Evolutionary conservation across 2,113 vertebrate genomes (phyloP), one percentile per base, ranked within the genome.

Genomic region (Calypte anna): DNA sequence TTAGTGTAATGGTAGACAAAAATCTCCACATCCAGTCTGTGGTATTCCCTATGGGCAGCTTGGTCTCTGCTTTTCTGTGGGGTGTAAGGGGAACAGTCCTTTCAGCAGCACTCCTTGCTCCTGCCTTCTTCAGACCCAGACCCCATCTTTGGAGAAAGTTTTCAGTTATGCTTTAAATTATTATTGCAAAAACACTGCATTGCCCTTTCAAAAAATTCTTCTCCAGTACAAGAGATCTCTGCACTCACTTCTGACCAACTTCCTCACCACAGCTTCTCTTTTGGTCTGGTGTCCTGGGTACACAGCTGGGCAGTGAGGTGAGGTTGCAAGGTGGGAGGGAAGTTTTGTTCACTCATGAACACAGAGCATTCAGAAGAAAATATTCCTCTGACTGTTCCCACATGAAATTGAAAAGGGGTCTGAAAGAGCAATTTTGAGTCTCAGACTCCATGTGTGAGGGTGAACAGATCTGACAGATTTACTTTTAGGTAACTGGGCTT

Each of bases 401-500:
- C 66, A 36, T 73, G 61, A 63, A 79, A 58, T 36, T 24, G 44
- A 38, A 75, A 51, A 27, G 16, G 27, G 31, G 21, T 58, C 73
- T 63, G 61, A 25, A 62, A 74, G 72, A 74, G 25, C 33, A 54
- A 31, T 55, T 33, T 53, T 44, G 12, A 80, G 24, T 80, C 72
- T 46, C 64, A 50, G 62, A n/a, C 54, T 64, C 4, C 16, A 12
- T 14, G n/a, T 53, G 53, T 87, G 74, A 89, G 31, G 33, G 44
- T 78, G 66, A 94, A 23, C 55, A 58, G 38, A 90, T 77, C 59
- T 62, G 64, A 73, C 77, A 86, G 50, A 76, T 77, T 84, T 28
- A 28, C 44, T 53, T 70, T 82, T 87, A 92, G 81, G 81, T 89
- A 91, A 81, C 81, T 91, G 78, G 90, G 69, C 84, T 75, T 91